Percentiles rank a stretch among this genome's conserved stretches.
These are phyloP conservation scores for Sarcophaga subvicina DNA, from an alignment of 2,888 invertebrate genomes.

Conservation along the genomic window DNA sequence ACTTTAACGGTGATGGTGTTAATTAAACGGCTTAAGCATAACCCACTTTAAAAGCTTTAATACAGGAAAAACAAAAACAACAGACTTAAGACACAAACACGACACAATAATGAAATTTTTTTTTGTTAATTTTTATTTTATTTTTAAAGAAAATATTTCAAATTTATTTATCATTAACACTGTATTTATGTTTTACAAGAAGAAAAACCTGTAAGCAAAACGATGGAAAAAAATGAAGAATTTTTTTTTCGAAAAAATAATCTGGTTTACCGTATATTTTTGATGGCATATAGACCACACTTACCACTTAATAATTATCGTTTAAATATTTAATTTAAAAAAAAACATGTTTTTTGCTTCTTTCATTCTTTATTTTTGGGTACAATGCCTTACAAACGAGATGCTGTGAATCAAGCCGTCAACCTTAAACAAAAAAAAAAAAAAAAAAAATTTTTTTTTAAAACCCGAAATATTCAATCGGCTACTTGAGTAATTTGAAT, in stretches of 20 bases:
- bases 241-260: neutral
- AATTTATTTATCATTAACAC: neutral
- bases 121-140: neutral
- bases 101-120: neutral
- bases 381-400: neutral
- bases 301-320: neutral
- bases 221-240: neutral
- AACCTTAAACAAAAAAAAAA: conserved; percentile 32
- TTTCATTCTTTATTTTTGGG: neutral
- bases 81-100: neutral
- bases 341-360: neutral
- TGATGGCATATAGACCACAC: neutral
- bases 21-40: too few relatives aligned
- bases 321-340: neutral
- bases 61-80: too few relatives aligned
- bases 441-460: neutral
- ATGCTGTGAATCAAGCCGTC: conserved; percentile 21
- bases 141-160: neutral
- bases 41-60: too few relatives aligned
- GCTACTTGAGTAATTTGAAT: conserved; percentile 51
- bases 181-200: neutral
- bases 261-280: neutral
- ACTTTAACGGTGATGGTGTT: too few relatives aligned
- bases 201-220: neutral
- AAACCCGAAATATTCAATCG: neutral